Conservation (phyloP, 2,888 invertebrate genomes). For the Pristionchus mayeri region DNA sequence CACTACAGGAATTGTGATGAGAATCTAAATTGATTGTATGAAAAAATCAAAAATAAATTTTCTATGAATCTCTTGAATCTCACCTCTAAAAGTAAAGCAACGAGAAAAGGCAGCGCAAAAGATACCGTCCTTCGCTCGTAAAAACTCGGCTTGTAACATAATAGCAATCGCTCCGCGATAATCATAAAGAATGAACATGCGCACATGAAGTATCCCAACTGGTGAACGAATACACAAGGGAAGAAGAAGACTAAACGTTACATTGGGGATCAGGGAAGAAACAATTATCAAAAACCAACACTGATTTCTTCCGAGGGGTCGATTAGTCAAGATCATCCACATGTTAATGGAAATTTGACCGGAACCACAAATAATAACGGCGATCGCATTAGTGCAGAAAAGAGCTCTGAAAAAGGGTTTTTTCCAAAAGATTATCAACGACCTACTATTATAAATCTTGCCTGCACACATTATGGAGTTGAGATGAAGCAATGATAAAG, state of each 20-base stretch:
- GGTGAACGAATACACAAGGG: conserved; percentile 1
- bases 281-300: not conserved
- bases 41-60: too few relatives aligned
- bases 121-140: not conserved
- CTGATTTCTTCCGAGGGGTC: not conserved
- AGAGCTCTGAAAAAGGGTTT: conserved; percentile 6
- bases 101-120: not conserved
- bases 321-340: not conserved
- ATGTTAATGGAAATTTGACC: not conserved
- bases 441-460: too few relatives aligned
- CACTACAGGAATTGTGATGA: not conserved
- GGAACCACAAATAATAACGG: not conserved
- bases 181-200: conserved; percentile 7
- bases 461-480: too few relatives aligned
- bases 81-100: not conserved
- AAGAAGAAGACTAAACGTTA: conserved; percentile 1
- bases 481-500: too few relatives aligned
- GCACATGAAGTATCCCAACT: conserved; percentile 2
- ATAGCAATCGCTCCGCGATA: not conserved
- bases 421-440: too few relatives aligned
- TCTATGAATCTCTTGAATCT: too few relatives aligned
- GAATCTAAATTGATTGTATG: not conserved
- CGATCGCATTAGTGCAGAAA: not conserved
- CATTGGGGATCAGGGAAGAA: too few relatives aligned
- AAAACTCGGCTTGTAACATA: not conserved